Base-by-base conservation (phyloP, 2,113 vertebrate genomes). In the Ptychochromis oligacanthus region DNA sequence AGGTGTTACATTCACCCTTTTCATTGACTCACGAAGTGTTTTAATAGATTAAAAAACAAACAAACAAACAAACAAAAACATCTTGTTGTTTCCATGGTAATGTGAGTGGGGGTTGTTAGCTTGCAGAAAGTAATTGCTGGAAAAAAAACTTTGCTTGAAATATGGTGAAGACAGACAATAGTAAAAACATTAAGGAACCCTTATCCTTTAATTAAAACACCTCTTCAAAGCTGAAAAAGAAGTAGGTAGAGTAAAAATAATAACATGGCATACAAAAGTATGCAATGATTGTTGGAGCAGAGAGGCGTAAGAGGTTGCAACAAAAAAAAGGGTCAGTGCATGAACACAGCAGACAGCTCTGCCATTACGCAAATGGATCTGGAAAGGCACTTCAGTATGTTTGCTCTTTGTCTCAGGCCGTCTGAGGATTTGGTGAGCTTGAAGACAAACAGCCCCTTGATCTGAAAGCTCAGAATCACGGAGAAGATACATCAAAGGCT, bases 11-110 rank as follows among this genome's bases (percentile, higher is more conserved):
- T 82, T 84, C 78, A 85, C 78, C 76, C 81, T 85, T 88, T 83
- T 89, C 79, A 90, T 79, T 86, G 91, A 92, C 77, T 90, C 36
- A 1, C 86, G 86, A 93, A 62, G 72, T 81, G 74, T 90, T 92
- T 92, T 91, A 94, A 91, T 92, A 91, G 86, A n/a, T n/a, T n/a
- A n/a, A n/a, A n/a, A n/a, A n/a, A n/a, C n/a, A n/a, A n/a, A n/a
- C n/a, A n/a, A n/a, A n/a, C n/a, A n/a, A n/a, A n/a, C n/a, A n/a
- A n/a, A n/a, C n/a, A n/a, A n/a, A n/a, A n/a, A n/a, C n/a, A n/a
- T n/a, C n/a, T n/a, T n/a, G n/a, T 93, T 88, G 93, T 95, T 96
- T 94, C 94, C 93, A 95, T 95, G 92, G 93, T 93, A 93, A 96
- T 94, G 79, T 57, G 34, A 74, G 67, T 79, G 61, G 87, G 81